Evolutionary conservation across 2,797 vertebrate genomes (phyloP), one percentile per base, ranked within the genome.

Genomic region (Dallia pectoralis): DNA sequence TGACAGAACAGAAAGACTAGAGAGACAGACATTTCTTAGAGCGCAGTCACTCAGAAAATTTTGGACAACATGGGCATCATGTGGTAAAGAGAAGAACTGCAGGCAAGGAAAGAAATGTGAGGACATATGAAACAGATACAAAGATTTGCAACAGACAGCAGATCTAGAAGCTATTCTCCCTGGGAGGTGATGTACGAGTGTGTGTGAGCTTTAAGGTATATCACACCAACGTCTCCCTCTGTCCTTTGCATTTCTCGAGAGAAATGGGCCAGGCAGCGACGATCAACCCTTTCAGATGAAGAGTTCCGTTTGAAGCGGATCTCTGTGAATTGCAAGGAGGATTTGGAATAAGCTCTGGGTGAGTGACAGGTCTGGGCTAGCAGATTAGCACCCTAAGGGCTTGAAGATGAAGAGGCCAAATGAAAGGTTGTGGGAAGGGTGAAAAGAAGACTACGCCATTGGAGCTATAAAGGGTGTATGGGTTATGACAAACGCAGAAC

Each of bases 51-150:
- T 4, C 22, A 67, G 14, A 65, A 14, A 51, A 59, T 68, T 25
- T 18, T 74, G 85, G 74, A 48, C 91, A 92, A 93, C 83, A 93
- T 83, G 79, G 85, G 84, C 95, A 89, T 85, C 84, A 70, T 84
- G 93, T 95, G 96, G 93, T 71, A 4, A 18, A 7, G 0, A 30
- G 18, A 4, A n/a, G 69, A 78, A 85, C 53, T 75, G 51, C 74
- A 81, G 0, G 51, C 19, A 9, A n/a, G 2, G 19, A 1, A 32
- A 30, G 5, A 49, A 30, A 29, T 25, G 18, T 49, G 9, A 67
- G 14, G 15, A 67, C 66, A 47, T 27, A 7, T 67, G 25, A 15
- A n/a, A 66, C 12, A 15, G 29, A 64, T 29, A 11, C 14, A 32
- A 18, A 2, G 6, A 32, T 65, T 65, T 36, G 16, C 4, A 18